Conservation (phyloP, 2,797 vertebrate species). For the Mormyrops attenuatus region DNA sequence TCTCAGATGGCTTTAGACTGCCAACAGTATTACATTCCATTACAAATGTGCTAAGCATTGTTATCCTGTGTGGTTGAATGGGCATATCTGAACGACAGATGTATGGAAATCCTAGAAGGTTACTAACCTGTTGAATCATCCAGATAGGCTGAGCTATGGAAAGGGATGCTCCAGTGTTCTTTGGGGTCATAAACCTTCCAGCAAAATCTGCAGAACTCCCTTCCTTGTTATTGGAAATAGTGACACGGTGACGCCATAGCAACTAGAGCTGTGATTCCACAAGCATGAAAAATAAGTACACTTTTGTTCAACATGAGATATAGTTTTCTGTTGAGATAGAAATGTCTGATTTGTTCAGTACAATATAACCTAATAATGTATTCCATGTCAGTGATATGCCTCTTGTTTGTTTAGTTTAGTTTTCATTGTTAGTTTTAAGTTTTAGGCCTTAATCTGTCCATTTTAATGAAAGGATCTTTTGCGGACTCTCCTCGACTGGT, state of each 20-base stretch:
- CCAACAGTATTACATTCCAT: background rate
- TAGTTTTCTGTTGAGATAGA: background rate
- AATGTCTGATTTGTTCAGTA: background rate
- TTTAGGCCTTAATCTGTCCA: background rate
- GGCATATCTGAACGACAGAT: background rate
- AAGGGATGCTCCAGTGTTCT: conserved; percentile 39
- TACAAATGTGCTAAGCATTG: background rate
- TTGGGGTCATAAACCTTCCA: conserved; percentile 51
- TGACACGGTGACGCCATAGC: conserved; percentile 53
- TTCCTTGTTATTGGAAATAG: conserved; percentile 62
- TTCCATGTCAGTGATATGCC: background rate
- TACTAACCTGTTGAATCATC: conserved; percentile 12
- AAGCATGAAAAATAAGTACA: background rate
- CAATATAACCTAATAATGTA: background rate
- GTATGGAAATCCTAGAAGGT: conserved; percentile 12
- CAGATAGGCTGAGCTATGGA: conserved; percentile 23
- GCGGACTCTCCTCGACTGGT: background rate
- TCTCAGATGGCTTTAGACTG: background rate
- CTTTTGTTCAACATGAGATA: background rate
- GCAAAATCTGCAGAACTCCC: conserved; percentile 47
- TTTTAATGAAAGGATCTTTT: background rate
- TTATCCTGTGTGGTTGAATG: background rate
- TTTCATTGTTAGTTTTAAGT: background rate
- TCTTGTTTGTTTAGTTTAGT: background rate
- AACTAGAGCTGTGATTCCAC: conserved; percentile 44